These are phyloP conservation scores for Aselliscus stoliczkanus DNA, from an alignment of 2,797 vertebrate species.

Conservation along the genomic window DNA sequence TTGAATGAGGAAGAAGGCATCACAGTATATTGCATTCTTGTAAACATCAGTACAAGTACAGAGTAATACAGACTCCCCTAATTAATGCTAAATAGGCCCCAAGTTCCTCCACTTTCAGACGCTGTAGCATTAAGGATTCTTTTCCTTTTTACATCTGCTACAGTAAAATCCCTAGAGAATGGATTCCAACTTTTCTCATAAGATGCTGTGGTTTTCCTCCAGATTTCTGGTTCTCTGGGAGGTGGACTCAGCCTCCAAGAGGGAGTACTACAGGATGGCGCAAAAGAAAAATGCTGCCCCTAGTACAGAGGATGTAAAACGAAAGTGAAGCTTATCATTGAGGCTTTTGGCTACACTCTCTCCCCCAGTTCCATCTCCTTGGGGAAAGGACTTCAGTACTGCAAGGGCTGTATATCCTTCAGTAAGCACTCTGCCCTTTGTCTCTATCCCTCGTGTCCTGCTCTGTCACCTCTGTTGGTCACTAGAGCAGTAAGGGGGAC, in stretches of 20 bases:
- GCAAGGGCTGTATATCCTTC: neutral
- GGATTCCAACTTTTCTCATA: conserved; percentile 15
- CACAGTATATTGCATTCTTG: conserved; percentile 80
- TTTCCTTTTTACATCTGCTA: neutral
- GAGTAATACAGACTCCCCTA: conserved; percentile 56
- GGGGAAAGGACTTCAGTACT: neutral
- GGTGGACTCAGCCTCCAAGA: neutral
- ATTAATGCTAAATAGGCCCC: conserved; percentile 31
- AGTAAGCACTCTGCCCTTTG: neutral
- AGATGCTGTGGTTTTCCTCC: neutral
- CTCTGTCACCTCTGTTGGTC: neutral
- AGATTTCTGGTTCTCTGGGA: neutral
- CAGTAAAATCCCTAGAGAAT: neutral
- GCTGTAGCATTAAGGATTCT: neutral
- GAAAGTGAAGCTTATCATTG: neutral
- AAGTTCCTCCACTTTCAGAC: neutral
- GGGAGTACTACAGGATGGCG: neutral
- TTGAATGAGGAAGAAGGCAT: conserved; percentile 73
- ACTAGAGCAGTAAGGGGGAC: neutral
- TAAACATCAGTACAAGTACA: conserved; percentile 76
- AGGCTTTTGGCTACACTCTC: neutral
- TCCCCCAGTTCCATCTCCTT: neutral
- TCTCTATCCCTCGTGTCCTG: neutral
- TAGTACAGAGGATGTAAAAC: neutral
- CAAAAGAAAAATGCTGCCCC: neutral